A percentile compares a stretch with the other conserved stretches of the same genome.
Conservation (phyloP, 2,113 vertebrate genomes). For the Esox niger region DNA sequence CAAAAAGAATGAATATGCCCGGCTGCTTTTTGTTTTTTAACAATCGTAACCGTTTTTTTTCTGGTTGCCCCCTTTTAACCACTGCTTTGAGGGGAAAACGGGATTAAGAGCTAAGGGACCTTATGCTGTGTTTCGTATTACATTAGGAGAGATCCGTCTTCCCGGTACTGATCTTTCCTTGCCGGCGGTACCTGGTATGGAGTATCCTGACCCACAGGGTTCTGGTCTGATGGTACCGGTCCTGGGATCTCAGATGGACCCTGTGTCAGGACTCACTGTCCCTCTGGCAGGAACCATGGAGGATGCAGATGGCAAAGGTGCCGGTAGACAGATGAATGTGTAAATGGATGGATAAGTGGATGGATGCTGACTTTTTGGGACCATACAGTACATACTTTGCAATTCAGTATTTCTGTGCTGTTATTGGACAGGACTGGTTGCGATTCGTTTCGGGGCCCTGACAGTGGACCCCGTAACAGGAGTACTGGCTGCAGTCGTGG, state of each 20-base stretch:
- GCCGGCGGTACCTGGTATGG: constrained; percentile 80
- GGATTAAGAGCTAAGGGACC: too few species aligned
- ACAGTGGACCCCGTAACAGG: constrained; percentile 79
- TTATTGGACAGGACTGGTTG: constrained; percentile 76
- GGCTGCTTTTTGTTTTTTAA: too few species aligned
- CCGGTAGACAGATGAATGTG: neutral
- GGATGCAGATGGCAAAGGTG: constrained; percentile 82
- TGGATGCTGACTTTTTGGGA: too few species aligned
- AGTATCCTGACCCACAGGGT: constrained; percentile 84
- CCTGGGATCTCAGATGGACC: constrained; percentile 76
- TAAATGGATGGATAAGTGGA: too few species aligned
- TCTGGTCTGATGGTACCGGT: constrained; percentile 82
- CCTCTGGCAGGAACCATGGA: constrained; percentile 86
- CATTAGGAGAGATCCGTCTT: constrained; percentile 75
- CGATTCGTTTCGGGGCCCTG: constrained; percentile 77
- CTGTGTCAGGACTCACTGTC: constrained; percentile 58
- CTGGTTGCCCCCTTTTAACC: too few species aligned
- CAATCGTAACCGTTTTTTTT: too few species aligned
- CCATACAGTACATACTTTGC: neutral
- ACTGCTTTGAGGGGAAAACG: too few species aligned
- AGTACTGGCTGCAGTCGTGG: constrained; percentile 74
- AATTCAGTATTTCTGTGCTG: constrained; percentile 4
- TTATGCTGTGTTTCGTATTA: neutral
- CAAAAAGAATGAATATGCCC: too few species aligned
- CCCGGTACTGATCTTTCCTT: constrained; percentile 69